Evolutionary conservation across 2,113 vertebrate species (phyloP).

Genomic region (Smithornis capensis): DNA sequence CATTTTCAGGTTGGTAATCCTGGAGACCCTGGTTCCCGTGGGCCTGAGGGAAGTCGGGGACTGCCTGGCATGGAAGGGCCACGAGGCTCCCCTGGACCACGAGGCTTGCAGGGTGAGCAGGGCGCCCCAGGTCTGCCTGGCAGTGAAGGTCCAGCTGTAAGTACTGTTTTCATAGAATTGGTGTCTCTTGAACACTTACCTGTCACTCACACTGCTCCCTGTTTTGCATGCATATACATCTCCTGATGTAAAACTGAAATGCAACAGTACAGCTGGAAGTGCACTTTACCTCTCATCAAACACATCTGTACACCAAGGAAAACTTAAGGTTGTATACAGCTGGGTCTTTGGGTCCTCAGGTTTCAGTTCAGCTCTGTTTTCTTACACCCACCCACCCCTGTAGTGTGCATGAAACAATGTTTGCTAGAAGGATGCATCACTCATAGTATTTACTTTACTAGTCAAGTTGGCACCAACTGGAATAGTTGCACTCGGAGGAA

Average conservation of each 20-base stretch:
- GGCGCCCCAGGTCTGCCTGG: slow-evolving; percentile 88
- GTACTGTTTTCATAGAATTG: slow-evolving; percentile 1
- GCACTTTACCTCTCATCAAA: not conserved
- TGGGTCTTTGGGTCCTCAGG: not conserved
- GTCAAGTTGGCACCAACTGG: not conserved
- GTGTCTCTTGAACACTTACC: not conserved
- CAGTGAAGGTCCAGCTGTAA: slow-evolving; percentile 88
- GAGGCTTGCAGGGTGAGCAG: slow-evolving; percentile 92
- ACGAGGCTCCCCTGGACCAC: slow-evolving; percentile 83
- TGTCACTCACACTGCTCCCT: not conserved
- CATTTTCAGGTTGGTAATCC: slow-evolving; percentile 80
- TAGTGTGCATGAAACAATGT: rapidly evolving
- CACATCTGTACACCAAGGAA: not conserved
- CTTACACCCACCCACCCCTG: too few species aligned
- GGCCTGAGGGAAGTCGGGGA: slow-evolving; percentile 88
- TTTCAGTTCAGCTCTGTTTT: not conserved
- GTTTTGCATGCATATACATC: not conserved
- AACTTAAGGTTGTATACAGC: not conserved
- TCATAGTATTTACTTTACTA: not conserved
- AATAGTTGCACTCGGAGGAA: not conserved
- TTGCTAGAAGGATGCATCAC: not conserved
- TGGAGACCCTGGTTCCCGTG: slow-evolving; percentile 86
- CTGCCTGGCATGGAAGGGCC: slow-evolving; percentile 91
- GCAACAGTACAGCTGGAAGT: not conserved
- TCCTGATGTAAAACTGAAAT: not conserved